phyloP scores from a whole-genome alignment of 2,797 vertebrate species.

The Buphagus erythrorhynchus region DNA sequence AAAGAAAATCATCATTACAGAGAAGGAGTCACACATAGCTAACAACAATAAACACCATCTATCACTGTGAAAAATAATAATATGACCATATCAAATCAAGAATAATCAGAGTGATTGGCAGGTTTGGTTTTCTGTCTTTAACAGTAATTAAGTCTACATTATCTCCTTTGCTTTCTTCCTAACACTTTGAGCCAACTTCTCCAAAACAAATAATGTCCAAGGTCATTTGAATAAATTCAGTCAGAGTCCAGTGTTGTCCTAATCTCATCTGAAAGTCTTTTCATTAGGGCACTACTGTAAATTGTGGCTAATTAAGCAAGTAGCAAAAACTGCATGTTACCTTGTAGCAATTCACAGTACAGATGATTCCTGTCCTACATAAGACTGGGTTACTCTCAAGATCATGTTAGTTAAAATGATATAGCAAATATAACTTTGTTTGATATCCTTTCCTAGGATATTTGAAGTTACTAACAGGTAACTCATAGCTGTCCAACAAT shows the following conservation, averaged over 20 bases:
- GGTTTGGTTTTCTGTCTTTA: neutral
- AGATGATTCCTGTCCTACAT: neutral
- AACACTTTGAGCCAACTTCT: neutral
- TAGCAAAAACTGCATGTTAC: neutral
- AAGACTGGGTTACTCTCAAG: neutral
- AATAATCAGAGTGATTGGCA: neutral
- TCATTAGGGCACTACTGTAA: neutral
- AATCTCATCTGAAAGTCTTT: neutral
- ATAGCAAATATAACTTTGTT: neutral
- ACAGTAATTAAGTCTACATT: neutral
- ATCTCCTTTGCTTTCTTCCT: neutral
- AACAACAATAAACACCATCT: neutral
- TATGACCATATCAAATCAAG: neutral
- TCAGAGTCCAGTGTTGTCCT: neutral
- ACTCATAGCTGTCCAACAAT: neutral
- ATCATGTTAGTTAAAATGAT: neutral
- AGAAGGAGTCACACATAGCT: neutral
- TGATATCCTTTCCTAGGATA: neutral
- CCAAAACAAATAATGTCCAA: neutral
- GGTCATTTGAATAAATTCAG: neutral
- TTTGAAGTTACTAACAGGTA: neutral
- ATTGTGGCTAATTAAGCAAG: neutral
- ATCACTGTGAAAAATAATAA: neutral
- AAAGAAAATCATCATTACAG: neutral
- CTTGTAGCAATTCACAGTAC: neutral